Evolutionary conservation across 2,888 invertebrate species (phyloP).

Genomic region (Mesoligia furuncula): DNA sequence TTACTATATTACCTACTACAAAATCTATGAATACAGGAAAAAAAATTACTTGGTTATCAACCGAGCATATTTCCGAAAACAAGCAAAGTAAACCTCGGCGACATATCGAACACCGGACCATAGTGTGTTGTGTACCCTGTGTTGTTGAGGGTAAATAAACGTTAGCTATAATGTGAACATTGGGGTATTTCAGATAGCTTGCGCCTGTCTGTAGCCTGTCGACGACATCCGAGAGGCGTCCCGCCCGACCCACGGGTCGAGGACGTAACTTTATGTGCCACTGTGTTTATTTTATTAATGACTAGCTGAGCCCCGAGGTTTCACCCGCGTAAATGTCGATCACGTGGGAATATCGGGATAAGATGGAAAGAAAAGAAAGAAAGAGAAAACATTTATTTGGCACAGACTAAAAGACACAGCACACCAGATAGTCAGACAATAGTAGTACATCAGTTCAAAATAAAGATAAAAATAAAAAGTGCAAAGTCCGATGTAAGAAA

Average conservation of each 20-base stretch:
- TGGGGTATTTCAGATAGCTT: slow-evolving; percentile 38
- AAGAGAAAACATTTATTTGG: no score
- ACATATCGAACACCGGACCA: slow-evolving; percentile 22
- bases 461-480: no score
- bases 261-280: slow-evolving; percentile 34
- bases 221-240: slow-evolving; percentile 42
- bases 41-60: background rate
- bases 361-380: no score
- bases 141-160: slow-evolving; percentile 29
- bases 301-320: no score
- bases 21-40: background rate
- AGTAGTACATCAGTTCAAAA: no score
- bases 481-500: no score
- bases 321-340: no score
- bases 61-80: background rate
- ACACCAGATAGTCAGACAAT: no score
- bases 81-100: background rate
- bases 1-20: background rate
- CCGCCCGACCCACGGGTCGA: slow-evolving; percentile 13
- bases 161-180: slow-evolving; percentile 33
- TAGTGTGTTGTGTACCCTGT: slow-evolving; percentile 12
- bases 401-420: no score
- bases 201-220: slow-evolving; percentile 47
- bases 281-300: background rate
- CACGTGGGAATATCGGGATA: no score